Evolutionary conservation across 2,888 invertebrate species (phyloP).

Genomic region (Synanthedon formicaeformis): DNA sequence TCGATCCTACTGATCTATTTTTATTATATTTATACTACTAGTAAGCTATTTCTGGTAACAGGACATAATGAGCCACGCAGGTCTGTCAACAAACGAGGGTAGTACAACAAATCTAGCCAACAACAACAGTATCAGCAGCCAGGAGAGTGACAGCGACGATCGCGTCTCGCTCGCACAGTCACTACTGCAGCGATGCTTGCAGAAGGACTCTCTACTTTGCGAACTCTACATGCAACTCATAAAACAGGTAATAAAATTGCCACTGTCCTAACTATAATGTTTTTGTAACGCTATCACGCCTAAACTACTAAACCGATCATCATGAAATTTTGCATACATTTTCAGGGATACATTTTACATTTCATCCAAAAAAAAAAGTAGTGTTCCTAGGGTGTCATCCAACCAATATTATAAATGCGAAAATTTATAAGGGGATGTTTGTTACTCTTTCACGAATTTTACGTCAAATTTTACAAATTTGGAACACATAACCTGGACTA

Average conservation of each 20-base stretch:
- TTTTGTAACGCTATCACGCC: neutral
- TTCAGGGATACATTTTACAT: too few relatives aligned
- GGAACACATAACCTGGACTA: too few relatives aligned
- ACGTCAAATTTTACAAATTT: too few relatives aligned
- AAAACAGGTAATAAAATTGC: slow-evolving; percentile 74
- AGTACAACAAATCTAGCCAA: slow-evolving; percentile 53
- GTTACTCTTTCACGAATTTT: too few relatives aligned
- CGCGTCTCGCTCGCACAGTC: slow-evolving; percentile 90
- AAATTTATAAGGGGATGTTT: too few relatives aligned
- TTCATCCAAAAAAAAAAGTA: too few relatives aligned
- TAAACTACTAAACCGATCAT: too few relatives aligned
- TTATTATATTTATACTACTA: too few relatives aligned
- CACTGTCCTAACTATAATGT: too few relatives aligned
- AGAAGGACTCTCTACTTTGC: slow-evolving; percentile 87
- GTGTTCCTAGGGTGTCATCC: too few relatives aligned
- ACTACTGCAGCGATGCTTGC: slow-evolving; percentile 90
- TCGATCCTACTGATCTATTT: too few relatives aligned
- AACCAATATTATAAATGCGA: too few relatives aligned
- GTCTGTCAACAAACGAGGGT: slow-evolving; percentile 71
- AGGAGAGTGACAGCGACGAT: slow-evolving; percentile 81
- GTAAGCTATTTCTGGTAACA: slow-evolving; percentile 9
- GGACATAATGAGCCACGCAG: slow-evolving; percentile 88
- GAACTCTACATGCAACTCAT: slow-evolving; percentile 93
- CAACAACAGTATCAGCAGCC: slow-evolving; percentile 46
- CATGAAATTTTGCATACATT: neutral